Evolutionary conservation across 2,113 vertebrate genomes (phyloP), one percentile per base, ranked within the genome.

Genomic region (Grammomys surdaster): DNA sequence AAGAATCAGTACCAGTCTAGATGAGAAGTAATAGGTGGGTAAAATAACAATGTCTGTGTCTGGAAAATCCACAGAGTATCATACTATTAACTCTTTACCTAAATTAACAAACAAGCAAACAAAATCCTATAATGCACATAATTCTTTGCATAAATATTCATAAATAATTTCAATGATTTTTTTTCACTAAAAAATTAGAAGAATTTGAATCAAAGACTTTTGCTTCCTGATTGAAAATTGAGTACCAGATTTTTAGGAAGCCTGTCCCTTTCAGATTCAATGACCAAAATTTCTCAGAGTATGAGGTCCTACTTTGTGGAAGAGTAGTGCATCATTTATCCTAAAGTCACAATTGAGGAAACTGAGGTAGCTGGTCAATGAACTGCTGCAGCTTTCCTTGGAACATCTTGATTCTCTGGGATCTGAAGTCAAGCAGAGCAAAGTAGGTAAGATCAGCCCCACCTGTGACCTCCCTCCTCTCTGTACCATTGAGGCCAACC

Each of bases 181-280:
- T 70, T 33, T 69, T 69, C 31, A n/a, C 16, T n/a, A 19, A 72
- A 72, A n/a, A 72, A n/a, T 72, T 72, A n/a, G 16, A 97, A 96
- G 48, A 73, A 54, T 40, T 94, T 91, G 94, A 46, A 93, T 40
- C 40, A 90, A 94, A 75, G 8, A 88, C 5, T 7, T 89, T 76
- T 88, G 13, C 72, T 58, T 86, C 36, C 48, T 73, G n/a, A 9
- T 40, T 89, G 24, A 88, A 77, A 77, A 26, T 77, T 46, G 36
- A 77, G 13, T 22, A 36, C 67, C 58, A 56, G 7, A 90, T 88
- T 77, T 73, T 84, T n/a, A 92, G 56, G 17, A 91, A 86, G 22
- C 11, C 11, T 22, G 43, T 43, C 1, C 89, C 7, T 87, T 54
- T 73, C 5, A 56, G 19, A 70, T 90, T 92, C 48, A 90, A 84